Evolutionary conservation across 2,888 invertebrate genomes (phyloP).

Genomic region (Aspidiotus destructor): DNA sequence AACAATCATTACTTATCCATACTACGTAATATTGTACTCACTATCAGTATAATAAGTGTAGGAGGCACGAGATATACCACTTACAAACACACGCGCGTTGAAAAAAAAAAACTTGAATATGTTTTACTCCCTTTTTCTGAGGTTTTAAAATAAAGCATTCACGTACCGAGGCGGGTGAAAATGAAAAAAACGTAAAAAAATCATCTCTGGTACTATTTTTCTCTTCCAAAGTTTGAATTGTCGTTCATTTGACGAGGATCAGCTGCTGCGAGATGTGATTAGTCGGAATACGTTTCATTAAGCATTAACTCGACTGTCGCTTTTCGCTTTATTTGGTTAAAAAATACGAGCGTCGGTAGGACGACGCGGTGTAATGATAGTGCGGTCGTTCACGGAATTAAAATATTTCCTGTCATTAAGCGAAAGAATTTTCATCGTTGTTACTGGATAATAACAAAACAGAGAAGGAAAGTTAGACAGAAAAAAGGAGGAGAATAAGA

Average conservation of each 20-base stretch:
- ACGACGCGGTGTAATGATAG: not conserved
- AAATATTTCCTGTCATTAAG: slow-evolving; percentile 24
- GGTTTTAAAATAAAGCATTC: not conserved
- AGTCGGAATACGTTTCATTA: slow-evolving; percentile 25
- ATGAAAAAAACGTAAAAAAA: not conserved
- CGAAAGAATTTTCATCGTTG: too few relatives aligned
- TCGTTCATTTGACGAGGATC: slow-evolving; percentile 20
- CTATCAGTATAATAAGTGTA: not conserved
- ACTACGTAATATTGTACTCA: not conserved
- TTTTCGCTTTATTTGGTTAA: not conserved
- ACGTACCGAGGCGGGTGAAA: not conserved
- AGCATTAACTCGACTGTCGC: slow-evolving; percentile 15
- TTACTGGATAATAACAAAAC: too few relatives aligned
- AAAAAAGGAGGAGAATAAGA: too few relatives aligned
- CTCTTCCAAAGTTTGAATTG: slow-evolving; percentile 14
- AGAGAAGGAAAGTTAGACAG: too few relatives aligned
- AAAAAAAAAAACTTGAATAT: not conserved
- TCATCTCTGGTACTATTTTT: slow-evolving; percentile 9
- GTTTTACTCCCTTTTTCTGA: not conserved
- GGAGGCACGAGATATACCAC: not conserved
- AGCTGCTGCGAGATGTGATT: slow-evolving; percentile 20
- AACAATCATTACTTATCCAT: slow-evolving; percentile 2
- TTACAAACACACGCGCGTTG: too few relatives aligned
- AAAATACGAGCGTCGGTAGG: not conserved
- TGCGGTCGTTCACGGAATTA: slow-evolving; percentile 1